Evolutionary conservation across 2,888 invertebrate genomes (phyloP), one percentile per base, ranked within the genome.

Genomic region (Kryphioiulus occultus): DNA sequence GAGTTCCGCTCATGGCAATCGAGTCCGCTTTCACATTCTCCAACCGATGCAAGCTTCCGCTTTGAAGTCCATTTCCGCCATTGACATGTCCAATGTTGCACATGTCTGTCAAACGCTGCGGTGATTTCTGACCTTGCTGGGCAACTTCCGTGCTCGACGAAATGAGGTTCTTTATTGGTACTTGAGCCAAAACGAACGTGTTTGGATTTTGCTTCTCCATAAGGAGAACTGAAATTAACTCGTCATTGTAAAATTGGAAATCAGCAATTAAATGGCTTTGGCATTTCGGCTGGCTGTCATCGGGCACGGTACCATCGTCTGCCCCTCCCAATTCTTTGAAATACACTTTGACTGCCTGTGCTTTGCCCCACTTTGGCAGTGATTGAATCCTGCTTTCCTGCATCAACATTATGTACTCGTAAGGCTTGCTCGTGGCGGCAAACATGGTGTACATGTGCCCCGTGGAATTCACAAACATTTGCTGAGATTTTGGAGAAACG

Each of bases 1-100:
- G 92, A 7, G 95, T 94, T 0, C 98, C 97, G 84, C 97, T 97
- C 3, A 98, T 97, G 0, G 97, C 95, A 90, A 98, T 94, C 89
- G 93, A 92, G 88, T 94, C 94, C 2, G 92, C 91, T 87, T 90
- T 91, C 90, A 92, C 91, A 87, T 91, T 91, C 26, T 92, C 91
- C 68, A 92, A 89, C 26, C 90, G 88, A 44, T 91, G 89, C 44
- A 84, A 88, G 68, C 84, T 87, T 15, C 44, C 53, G 78, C 88
- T 89, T 87, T 17, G 88, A 87, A 19, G n/a, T 44, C 22, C 85
- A 44, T 3, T 83, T 89, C 39, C 83, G 1, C 87, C 88, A 22
- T 88, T 88, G 15, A 88, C 39, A 15, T 10, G 22, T 7, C 10
- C n/a, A 17, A 88, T 15, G 53, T 86, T 87, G 26, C 17, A 53